Evolutionary conservation across 2,888 invertebrate species (phyloP), one percentile per base, ranked within the genome.

Genomic region (Tenthredo distinguenda): DNA sequence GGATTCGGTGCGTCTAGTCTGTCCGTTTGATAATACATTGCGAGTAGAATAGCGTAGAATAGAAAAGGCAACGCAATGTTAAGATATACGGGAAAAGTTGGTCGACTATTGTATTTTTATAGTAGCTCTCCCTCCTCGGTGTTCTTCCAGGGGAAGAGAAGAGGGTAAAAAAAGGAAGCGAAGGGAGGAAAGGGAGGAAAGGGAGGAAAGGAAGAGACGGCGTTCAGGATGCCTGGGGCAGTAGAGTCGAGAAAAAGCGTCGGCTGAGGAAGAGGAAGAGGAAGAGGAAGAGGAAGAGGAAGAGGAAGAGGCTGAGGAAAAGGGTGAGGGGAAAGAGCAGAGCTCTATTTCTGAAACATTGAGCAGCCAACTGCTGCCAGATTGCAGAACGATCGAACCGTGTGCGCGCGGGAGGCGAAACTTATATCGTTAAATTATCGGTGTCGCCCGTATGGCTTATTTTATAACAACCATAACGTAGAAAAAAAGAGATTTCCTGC

Each of bases 301-400:
- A 26, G 2, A 26, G 37, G 50, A 18, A 37, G 37, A 62, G 37
- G 47, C 15, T 4, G 47, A 76, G 58, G 18, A 26, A 26, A 31
- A 55, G 50, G 77, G 18, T 12, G 18, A 31, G 50, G 31, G 50
- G 50, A 77, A 50, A 26, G 26, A 31, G 77, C 65, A 43, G 47
- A 76, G 79, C 81, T 85, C 85, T 85, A 85, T 85, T 85, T 85
- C 85, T 85, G 85, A 85, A 85, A 85, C 85, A 85, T 85, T 85
- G 85, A 85, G 85, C 85, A 85, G 85, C 85, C 85, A 85, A 85
- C 85, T 85, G 85, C 85, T 62, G 79, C 85, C 85, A 85, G 85
- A 85, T 85, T 85, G 85, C 81, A 79, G 81, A 85, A 85, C 85
- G 85, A 85, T 85, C 85, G 85, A 85, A 85, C 81, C 85, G 85